Conservation (phyloP, 1,140 invertebrate genomes). For the Pantala flavescens region DNA sequence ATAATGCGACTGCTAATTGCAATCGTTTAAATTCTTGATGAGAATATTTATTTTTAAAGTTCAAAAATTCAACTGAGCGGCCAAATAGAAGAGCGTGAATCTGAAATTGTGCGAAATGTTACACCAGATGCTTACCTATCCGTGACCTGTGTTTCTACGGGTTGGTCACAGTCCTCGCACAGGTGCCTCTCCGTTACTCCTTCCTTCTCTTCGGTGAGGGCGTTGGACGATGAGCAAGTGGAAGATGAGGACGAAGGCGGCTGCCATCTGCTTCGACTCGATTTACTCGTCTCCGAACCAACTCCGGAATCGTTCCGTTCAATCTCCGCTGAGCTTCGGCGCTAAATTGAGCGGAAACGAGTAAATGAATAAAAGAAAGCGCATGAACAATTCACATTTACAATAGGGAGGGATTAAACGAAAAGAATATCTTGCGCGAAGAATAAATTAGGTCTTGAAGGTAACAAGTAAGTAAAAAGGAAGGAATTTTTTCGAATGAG, state of each 20-base stretch:
- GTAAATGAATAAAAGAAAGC: no score
- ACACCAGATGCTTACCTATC: constrained; percentile 35
- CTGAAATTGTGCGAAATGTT: background rate
- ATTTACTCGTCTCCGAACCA: constrained; percentile 82
- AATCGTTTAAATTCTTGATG: no score
- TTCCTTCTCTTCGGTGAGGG: background rate
- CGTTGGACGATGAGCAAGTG: constrained; percentile 19
- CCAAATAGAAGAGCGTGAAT: no score
- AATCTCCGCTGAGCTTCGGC: constrained; percentile 47
- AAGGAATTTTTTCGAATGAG: no score
- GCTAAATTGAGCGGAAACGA: background rate
- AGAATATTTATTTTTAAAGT: no score
- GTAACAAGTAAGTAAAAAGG: no score
- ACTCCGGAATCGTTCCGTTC: constrained; percentile 89
- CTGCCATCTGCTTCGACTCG: constrained; percentile 62
- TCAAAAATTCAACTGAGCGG: no score
- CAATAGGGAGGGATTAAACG: no score
- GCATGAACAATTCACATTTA: no score
- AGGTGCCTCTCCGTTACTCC: constrained; percentile 35
- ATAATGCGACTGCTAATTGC: no score
- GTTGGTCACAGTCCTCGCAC: constrained; percentile 67
- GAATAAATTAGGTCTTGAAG: no score
- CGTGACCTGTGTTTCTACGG: constrained; percentile 54
- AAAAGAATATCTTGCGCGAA: no score
- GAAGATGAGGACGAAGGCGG: constrained; percentile 19